Evolutionary conservation across 2,888 invertebrate genomes (phyloP).

Genomic region (Campopleginae sp.): DNA sequence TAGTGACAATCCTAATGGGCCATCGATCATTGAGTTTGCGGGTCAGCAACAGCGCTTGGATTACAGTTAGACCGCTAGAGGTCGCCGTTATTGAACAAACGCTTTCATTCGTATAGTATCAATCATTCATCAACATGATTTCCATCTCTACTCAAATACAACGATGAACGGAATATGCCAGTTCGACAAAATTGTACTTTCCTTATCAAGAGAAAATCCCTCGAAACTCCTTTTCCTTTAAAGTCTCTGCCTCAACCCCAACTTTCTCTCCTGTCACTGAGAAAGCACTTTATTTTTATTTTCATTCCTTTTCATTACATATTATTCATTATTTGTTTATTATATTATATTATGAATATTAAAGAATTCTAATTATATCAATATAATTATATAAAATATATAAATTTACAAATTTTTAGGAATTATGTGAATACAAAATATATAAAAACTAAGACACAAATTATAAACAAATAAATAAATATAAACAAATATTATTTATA

Average conservation of each 20-base stretch:
- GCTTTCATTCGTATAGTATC: background rate
- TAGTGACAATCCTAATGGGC: conserved; percentile 48
- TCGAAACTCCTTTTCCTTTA: background rate
- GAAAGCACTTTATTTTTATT: too few relatives aligned
- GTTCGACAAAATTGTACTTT: background rate
- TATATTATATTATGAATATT: too few relatives aligned
- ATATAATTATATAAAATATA: too few relatives aligned
- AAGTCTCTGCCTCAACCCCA: background rate
- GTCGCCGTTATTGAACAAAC: conserved; percentile 20
- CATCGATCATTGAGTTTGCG: conserved; percentile 50
- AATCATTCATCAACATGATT: conserved; percentile 4
- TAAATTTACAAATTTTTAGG: too few relatives aligned
- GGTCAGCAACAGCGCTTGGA: conserved; percentile 32
- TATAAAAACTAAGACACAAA: too few relatives aligned
- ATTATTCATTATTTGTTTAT: too few relatives aligned
- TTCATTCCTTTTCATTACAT: too few relatives aligned
- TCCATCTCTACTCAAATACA: background rate
- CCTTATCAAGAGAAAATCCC: background rate
- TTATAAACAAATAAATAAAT: too few relatives aligned
- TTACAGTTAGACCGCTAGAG: background rate
- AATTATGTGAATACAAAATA: too few relatives aligned
- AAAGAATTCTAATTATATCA: too few relatives aligned
- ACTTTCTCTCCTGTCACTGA: background rate
- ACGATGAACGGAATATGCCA: background rate
- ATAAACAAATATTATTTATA: too few relatives aligned